Percentiles rank a stretch among this genome's conserved stretches.
Conservation (phyloP, 2,113 vertebrate genomes). For the Tautogolabrus adspersus region DNA sequence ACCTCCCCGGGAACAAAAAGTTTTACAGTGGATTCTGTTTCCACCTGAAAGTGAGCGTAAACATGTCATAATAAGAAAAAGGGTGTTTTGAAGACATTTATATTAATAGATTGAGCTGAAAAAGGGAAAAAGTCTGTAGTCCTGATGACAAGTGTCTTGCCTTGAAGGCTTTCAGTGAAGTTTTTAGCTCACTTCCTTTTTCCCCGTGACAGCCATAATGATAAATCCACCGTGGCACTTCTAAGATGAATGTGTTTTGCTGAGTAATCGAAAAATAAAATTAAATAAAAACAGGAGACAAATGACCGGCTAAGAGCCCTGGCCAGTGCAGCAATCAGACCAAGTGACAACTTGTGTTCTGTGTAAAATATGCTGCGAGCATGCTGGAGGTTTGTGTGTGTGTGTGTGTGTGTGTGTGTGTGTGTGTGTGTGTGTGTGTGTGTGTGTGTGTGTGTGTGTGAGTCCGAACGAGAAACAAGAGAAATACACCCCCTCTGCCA, state of each 20-base stretch:
- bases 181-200: slow-evolving; percentile 50
- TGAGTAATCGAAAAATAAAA: slow-evolving; percentile 62
- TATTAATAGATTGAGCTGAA: slow-evolving; percentile 22
- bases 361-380: slow-evolving; percentile 34
- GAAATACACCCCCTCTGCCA: slow-evolving; percentile 30
- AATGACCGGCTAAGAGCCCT: slow-evolving; percentile 66
- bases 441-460: background rate
- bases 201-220: slow-evolving; percentile 37
- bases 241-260: slow-evolving; percentile 67
- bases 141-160: background rate
- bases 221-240: slow-evolving; percentile 58
- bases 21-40: slow-evolving; percentile 5
- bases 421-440: background rate
- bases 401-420: background rate
- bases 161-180: slow-evolving; percentile 30
- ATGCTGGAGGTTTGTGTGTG: slow-evolving; percentile 1
- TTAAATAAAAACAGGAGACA: slow-evolving; percentile 67
- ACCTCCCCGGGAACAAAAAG: background rate
- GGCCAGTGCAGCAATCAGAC: slow-evolving; percentile 59
- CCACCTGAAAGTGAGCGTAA: background rate
- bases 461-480: slow-evolving; percentile 38
- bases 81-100: slow-evolving; percentile 9
- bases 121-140: slow-evolving; percentile 6
- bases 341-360: slow-evolving; percentile 57
- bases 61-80: background rate